Percentiles rank a stretch among this genome's conserved stretches.
These are phyloP conservation scores for Gouania willdenowi DNA, from an alignment of 2,797 vertebrate species.

Conservation along the genomic window DNA sequence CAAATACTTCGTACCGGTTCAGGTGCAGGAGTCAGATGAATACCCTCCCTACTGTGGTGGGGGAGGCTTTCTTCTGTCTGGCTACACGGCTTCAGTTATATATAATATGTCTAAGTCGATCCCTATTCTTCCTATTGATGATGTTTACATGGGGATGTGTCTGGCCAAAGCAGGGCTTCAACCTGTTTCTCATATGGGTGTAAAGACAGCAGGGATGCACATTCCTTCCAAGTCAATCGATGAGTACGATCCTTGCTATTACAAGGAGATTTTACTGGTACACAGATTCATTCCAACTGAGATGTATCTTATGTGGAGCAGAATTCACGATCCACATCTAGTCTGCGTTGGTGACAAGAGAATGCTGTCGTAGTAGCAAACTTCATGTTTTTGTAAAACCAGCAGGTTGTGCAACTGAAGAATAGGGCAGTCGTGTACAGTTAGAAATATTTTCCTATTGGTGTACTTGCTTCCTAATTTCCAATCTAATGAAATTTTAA, in stretches of 20 bases:
- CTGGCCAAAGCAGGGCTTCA: slow-evolving; percentile 69
- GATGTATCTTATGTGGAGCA: slow-evolving; percentile 78
- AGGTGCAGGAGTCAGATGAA: slow-evolving; percentile 51
- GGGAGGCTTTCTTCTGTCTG: slow-evolving; percentile 79
- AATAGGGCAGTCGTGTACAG: too few relatives aligned
- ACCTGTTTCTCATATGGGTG: slow-evolving; percentile 69
- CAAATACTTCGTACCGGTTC: slow-evolving; percentile 81
- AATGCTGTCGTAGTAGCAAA: too few relatives aligned
- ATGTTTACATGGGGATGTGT: slow-evolving; percentile 87
- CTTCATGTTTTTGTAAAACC: too few relatives aligned
- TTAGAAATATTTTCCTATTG: too few relatives aligned
- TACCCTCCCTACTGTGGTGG: slow-evolving; percentile 80
- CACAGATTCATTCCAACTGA: slow-evolving; percentile 78
- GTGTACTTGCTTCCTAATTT: too few relatives aligned
- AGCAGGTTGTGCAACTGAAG: too few relatives aligned
- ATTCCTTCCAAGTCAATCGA: slow-evolving; percentile 45
- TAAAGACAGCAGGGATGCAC: slow-evolving; percentile 68
- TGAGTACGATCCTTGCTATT: slow-evolving; percentile 75
- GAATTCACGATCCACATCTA: slow-evolving; percentile 55
- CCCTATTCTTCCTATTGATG: slow-evolving; percentile 81
- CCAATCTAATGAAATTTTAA: too few relatives aligned
- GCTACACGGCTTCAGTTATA: slow-evolving; percentile 70
- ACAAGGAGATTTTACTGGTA: slow-evolving; percentile 78
- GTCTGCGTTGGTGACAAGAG: too few relatives aligned
- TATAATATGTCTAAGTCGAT: slow-evolving; percentile 49